Conservation (phyloP, 1,140 invertebrate genomes). For the Caenorhabditis latens region DNA sequence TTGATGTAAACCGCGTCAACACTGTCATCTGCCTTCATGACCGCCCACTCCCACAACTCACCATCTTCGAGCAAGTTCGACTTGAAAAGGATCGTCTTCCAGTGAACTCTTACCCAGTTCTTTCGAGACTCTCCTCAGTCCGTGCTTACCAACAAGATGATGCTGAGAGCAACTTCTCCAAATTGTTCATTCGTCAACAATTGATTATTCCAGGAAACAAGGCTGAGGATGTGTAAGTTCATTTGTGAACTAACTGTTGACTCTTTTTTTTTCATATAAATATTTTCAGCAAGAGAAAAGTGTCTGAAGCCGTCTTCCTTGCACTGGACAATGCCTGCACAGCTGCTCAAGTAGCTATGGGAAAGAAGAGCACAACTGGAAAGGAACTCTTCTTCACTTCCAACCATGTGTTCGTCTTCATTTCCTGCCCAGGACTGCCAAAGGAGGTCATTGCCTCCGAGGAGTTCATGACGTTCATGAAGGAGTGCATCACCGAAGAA, state of each 20-base stretch:
- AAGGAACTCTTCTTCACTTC: conserved; percentile 55
- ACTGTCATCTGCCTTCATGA: conserved; percentile 18
- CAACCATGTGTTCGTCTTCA: conserved; percentile 72
- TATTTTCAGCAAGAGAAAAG: conserved; percentile 1
- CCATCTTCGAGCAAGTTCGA: conserved; percentile 28
- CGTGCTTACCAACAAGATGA: conserved; percentile 22
- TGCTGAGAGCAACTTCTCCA: background rate
- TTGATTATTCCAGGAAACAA: conserved; percentile 44
- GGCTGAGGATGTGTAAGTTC: conserved; percentile 25
- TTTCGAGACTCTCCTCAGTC: background rate
- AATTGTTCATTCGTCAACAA: conserved; percentile 45
- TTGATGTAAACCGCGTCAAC: conserved; percentile 18
- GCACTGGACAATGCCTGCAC: conserved; percentile 23
- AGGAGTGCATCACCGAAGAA: conserved; percentile 67
- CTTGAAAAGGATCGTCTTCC: conserved; percentile 51
- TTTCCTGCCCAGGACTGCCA: conserved; percentile 68
- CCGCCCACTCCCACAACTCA: conserved; percentile 25
- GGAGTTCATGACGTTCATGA: conserved; percentile 64
- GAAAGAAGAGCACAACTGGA: background rate
- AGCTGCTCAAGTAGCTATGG: conserved; percentile 22
- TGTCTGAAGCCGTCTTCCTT: conserved; percentile 6
- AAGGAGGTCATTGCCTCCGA: conserved; percentile 63
- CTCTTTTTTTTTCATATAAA: background rate
- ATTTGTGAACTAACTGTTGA: background rate
- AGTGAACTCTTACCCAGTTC: conserved; percentile 39